Base-by-base conservation (phyloP, 2,888 invertebrate species). In the Epirrhoe tristata region DNA sequence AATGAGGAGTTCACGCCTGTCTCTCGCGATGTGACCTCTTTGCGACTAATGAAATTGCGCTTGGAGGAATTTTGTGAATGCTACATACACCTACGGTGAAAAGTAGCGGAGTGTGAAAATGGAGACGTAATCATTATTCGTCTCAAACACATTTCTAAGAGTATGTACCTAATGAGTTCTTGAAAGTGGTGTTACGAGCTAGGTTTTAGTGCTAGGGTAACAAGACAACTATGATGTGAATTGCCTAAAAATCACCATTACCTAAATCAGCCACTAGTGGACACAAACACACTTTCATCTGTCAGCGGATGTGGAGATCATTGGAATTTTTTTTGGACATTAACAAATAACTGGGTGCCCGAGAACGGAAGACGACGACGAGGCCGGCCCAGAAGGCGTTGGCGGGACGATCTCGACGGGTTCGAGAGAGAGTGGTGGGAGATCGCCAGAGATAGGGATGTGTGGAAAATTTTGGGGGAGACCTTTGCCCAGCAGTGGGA, bases 1-100 rank as follows among this genome's bases (percentile, higher is more conserved):
- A 88, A 88, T 83, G 86, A 86, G 81, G 80, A 83, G 78, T 85
- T 83, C 82, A 78, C 81, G 79, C 76, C 78, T 80, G 81, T 80
- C 81, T 76, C 80, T 77, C 78, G 75, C 81, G 74, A 81, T 79
- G 77, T 60, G 77, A 78, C 82, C 84, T 83, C 81, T 84, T 81
- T 81, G 79, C 81, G 78, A 82, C 84, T 86, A 88, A 89, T 87
- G 87, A 88, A 88, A 87, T 89, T 88, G 82, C 83, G 80, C 80
- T 78, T 76, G 75, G 76, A 77, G 79, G 74, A 80, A 83, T 80
- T 72, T 76, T 73, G 68, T 67, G 64, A 73, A 76, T 72, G 74
- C 65, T 63, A 69, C 56, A 24, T 68, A 68, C 64, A 63, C 66
- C 57, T 65, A 70, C 64, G 59, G 62, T 53, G 67, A 63, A 70